These are phyloP conservation scores for Eudemis profundana DNA, from an alignment of 2,888 invertebrate genomes.

Conservation along the genomic window DNA sequence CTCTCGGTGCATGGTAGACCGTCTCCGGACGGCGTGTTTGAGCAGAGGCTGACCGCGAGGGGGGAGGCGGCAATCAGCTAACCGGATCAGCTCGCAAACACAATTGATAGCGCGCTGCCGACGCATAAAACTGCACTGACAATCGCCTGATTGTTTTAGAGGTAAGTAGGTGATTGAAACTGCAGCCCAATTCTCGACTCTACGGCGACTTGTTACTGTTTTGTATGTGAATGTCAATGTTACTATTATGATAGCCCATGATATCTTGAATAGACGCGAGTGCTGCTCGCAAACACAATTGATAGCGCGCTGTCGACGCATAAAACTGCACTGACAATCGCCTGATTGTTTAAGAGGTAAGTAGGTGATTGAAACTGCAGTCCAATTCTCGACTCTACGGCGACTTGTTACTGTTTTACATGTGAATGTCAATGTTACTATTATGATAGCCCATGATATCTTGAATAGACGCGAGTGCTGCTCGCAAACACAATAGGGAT, in stretches of 20 bases:
- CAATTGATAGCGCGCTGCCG: conserved; percentile 69
- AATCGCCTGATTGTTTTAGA: conserved; percentile 18
- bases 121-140: conserved; percentile 50
- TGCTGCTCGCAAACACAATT: conserved; percentile 79
- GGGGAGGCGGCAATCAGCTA: conserved; percentile 76
- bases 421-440: too few species aligned
- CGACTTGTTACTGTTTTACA: neutral
- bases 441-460: too few species aligned
- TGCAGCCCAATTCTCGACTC: neutral
- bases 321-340: conserved; percentile 47
- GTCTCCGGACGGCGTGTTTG: conserved; percentile 60
- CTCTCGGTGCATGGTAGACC: conserved; percentile 10
- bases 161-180: conserved; percentile 42
- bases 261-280: too few species aligned
- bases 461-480: too few species aligned
- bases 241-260: too few species aligned
- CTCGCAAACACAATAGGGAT: conserved; percentile 79
- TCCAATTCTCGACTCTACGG: neutral
- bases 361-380: conserved; percentile 41
- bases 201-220: neutral
- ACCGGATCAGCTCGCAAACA: conserved; percentile 79
- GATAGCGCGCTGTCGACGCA: conserved; percentile 60
- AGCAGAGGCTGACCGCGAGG: conserved; percentile 70
- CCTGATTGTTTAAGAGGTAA: conserved; percentile 18
- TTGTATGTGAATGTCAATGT: too few species aligned